Percentiles rank a stretch among this genome's conserved stretches.
Evolutionary conservation across 1,140 invertebrate genomes (phyloP).

Genomic region (Saccostrea cuccullata): DNA sequence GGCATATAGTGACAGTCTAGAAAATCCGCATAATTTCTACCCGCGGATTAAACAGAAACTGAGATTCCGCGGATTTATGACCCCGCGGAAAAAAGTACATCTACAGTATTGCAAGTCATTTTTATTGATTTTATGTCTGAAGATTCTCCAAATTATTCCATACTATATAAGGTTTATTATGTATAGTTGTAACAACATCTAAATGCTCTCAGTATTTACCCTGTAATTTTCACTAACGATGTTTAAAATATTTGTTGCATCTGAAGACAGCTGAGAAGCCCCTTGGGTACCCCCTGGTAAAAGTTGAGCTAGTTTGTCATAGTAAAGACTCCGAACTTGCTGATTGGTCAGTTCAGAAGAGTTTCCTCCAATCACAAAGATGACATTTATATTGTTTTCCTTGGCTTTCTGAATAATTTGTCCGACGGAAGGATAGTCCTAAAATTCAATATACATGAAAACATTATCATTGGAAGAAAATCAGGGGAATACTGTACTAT

Average conservation of each 20-base stretch:
- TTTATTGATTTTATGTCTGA: too few relatives aligned
- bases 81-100: too few relatives aligned
- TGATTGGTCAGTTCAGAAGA: conserved; percentile 2
- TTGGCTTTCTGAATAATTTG: conserved; percentile 90
- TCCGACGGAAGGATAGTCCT: conserved; percentile 98
- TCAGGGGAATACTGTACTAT: too few relatives aligned
- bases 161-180: too few relatives aligned
- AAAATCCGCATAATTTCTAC: too few relatives aligned
- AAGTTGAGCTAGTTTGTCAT: conserved; percentile 37
- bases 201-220: background rate
- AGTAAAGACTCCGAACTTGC: conserved; percentile 33
- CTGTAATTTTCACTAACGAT: conserved; percentile 91
- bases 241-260: conserved; percentile 94
- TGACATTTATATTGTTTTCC: conserved; percentile 95
- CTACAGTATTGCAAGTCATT: too few relatives aligned
- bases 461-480: too few relatives aligned
- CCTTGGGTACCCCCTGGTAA: conserved; percentile 79
- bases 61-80: too few relatives aligned
- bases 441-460: background rate
- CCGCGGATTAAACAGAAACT: too few relatives aligned
- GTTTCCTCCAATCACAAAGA: conserved; percentile 89
- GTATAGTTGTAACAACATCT: too few relatives aligned
- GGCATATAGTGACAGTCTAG: too few relatives aligned
- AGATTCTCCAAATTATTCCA: too few relatives aligned
- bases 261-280: conserved; percentile 88